phyloP scores from a whole-genome alignment of 2,113 vertebrate species.

The Petromus typicus region DNA sequence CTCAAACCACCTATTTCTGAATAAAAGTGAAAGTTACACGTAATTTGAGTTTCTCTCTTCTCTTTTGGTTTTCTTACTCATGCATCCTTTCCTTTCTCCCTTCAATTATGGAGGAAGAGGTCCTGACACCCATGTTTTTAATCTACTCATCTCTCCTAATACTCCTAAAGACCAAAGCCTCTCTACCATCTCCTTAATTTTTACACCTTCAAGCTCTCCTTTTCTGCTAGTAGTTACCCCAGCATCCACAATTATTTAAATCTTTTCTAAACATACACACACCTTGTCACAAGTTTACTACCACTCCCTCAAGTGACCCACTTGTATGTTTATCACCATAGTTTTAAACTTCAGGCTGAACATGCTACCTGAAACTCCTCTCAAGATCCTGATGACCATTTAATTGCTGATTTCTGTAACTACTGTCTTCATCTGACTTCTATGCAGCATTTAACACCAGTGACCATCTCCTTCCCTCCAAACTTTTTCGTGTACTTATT shows the following conservation, averaged over 20 bases:
- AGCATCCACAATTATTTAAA: slow-evolving; percentile 28
- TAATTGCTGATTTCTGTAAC: not conserved
- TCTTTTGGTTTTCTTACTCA: not conserved
- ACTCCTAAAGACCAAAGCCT: not conserved
- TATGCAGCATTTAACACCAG: not conserved
- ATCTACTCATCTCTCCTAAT: not conserved
- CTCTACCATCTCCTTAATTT: not conserved
- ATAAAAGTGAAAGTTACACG: not conserved
- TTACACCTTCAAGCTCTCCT: not conserved
- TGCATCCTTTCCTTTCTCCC: not conserved
- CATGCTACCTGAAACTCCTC: not conserved
- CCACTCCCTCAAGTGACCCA: not conserved
- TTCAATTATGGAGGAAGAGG: not conserved
- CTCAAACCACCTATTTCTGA: not conserved
- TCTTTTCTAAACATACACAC: not conserved
- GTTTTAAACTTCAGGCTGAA: not conserved
- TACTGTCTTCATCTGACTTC: not conserved
- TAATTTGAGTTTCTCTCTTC: not conserved
- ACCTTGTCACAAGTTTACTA: not conserved
- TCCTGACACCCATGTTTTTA: not conserved
- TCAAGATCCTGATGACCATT: not conserved
- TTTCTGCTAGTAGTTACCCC: not conserved
- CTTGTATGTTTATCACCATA: not conserved
- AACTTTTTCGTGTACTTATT: not conserved
- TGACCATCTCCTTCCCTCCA: not conserved